These are phyloP conservation scores for Gastracanthus pulcherrimus DNA, from an alignment of 2,888 invertebrate species.

Conservation along the genomic window DNA sequence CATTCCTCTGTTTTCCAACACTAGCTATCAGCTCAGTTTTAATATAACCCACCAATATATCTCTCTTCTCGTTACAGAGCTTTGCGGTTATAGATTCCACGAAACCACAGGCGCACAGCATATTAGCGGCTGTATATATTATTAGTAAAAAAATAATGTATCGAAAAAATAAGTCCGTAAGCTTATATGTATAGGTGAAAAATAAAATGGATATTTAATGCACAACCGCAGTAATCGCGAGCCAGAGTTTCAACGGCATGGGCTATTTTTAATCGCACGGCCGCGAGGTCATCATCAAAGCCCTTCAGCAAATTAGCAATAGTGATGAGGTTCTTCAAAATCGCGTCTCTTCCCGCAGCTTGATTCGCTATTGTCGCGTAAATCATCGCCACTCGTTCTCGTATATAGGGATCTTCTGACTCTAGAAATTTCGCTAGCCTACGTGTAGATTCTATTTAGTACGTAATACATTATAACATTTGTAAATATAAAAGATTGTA, in stretches of 20 bases:
- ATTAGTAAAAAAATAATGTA: slow-evolving; percentile 16
- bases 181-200: not conserved
- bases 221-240: slow-evolving; percentile 24
- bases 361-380: slow-evolving; percentile 74
- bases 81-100: slow-evolving; percentile 70
- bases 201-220: not conserved
- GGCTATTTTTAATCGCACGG: slow-evolving; percentile 75
- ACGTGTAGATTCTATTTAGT: too few relatives aligned
- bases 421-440: slow-evolving; percentile 73
- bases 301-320: slow-evolving; percentile 71
- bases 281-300: slow-evolving; percentile 70
- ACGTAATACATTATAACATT: too few relatives aligned
- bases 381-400: slow-evolving; percentile 75
- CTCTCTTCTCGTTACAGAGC: slow-evolving; percentile 68
- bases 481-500: too few relatives aligned
- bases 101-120: slow-evolving; percentile 73
- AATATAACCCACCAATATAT: slow-evolving; percentile 65
- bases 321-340: slow-evolving; percentile 71
- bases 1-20: too few relatives aligned
- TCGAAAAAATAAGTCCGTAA: not conserved
- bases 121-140: slow-evolving; percentile 72
- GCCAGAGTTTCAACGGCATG: slow-evolving; percentile 74
- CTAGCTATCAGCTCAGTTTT: too few relatives aligned
- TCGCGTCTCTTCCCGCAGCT: slow-evolving; percentile 74
- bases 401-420: slow-evolving; percentile 70